Percentiles rank a stretch among this genome's conserved stretches.
Conservation (phyloP, 23 tunicate species). For the Halocynthia roretzi region DNA sequence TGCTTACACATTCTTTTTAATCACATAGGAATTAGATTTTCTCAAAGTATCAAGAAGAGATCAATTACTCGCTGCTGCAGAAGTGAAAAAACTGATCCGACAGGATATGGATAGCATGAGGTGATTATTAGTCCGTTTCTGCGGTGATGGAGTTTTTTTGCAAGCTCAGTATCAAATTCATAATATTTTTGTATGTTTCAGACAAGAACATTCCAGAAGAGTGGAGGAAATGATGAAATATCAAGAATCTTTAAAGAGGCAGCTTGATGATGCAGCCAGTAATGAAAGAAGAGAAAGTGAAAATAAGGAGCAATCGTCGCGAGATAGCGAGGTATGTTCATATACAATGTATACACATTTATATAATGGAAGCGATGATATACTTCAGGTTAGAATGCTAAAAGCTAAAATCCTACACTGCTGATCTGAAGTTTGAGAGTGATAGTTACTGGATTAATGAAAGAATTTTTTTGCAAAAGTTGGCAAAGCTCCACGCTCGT, state of each 20-base stretch:
- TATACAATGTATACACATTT: too few species aligned
- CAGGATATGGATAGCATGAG: conserved; percentile 44
- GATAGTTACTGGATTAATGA: too few species aligned
- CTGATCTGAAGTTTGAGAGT: too few species aligned
- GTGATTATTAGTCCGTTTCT: conserved; percentile 2
- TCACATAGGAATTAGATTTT: conserved; percentile 25
- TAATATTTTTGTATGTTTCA: not conserved
- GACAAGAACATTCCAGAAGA: conserved; percentile 17
- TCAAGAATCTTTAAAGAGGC: not conserved
- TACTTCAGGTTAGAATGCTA: too few species aligned
- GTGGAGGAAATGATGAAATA: not conserved
- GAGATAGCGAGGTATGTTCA: too few species aligned
- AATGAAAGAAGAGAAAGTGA: not conserved
- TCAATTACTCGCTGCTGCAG: conserved; percentile 17
- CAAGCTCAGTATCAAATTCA: not conserved
- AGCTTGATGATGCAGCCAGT: not conserved
- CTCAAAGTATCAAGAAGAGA: conserved; percentile 10
- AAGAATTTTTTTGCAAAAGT: too few species aligned
- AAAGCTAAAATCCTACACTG: too few species aligned
- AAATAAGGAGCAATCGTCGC: too few species aligned
- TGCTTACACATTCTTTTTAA: not conserved
- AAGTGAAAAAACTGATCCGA: conserved; percentile 11
- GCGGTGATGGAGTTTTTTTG: not conserved
- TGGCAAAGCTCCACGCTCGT: conserved; percentile 1
- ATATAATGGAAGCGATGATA: too few species aligned